Base-by-base conservation (phyloP, 1,140 invertebrate genomes). In the Teleopsis dalmanni region DNA sequence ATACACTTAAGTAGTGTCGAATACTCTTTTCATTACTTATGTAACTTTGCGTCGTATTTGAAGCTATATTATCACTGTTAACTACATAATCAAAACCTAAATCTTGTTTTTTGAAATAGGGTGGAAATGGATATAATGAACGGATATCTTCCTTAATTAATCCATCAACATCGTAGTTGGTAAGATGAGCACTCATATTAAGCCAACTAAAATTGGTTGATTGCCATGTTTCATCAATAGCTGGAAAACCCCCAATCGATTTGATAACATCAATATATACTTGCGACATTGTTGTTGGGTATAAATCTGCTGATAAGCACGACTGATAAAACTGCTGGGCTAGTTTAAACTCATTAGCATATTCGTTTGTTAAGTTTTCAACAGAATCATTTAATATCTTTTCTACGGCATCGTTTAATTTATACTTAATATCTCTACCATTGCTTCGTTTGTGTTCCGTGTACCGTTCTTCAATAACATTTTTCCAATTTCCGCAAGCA, bases 401-500 rank as follows among this genome's bases (percentile, higher is more conserved):
- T 37, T 67, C 57, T 0, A 52, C 33, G 1, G 51, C 44, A 31
- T 65, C 55, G 4, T 27, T 46, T 1, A 67, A 33, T 1, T 55
- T 55, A 13, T 65, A 67, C 5, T 50, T 11, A 8, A 67, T 59
- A 44, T 67, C 62, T 9, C 65, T 21, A 0, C 67, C 27, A 51
- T 62, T 67, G 38, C 41, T 67, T 0, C 61, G 51, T 37, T 58
- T 67, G n/a, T 58, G 36, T 9, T 29, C 4, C 0, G 60, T 22
- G 9, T 53, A 52, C 4, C 48, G 41, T 11, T 56, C 41, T 19
- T 23, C 27, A 4, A 48, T 55, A 0, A 61, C 57, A 36, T 67
- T 57, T 54, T 72, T 64, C 59, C 74, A 84, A 47, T 79, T 78
- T 0, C 81, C 81, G 49, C 81, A 83, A 4, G 80, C 72, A 56